These are phyloP conservation scores for Clunio marinus DNA, from an alignment of 2,888 invertebrate species.

Conservation along the genomic window DNA sequence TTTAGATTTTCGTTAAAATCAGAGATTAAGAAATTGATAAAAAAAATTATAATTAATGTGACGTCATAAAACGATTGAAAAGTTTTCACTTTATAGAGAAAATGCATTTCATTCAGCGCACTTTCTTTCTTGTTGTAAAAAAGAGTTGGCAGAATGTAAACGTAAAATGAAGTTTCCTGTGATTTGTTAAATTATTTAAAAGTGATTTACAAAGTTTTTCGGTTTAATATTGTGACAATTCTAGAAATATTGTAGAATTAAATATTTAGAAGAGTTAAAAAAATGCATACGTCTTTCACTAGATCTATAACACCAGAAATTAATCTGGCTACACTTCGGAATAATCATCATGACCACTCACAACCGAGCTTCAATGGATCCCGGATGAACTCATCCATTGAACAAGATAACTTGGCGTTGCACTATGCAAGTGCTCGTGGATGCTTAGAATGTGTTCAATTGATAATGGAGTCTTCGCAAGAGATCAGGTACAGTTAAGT, in stretches of 20 bases:
- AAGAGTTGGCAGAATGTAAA: not conserved
- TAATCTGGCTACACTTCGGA: constrained; percentile 18
- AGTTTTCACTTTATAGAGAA: constrained; percentile 18
- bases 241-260: no score
- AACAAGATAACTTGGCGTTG: constrained; percentile 62
- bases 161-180: no score
- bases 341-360: constrained; percentile 20
- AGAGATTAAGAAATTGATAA: not conserved
- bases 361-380: not conserved
- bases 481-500: constrained; percentile 64
- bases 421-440: constrained; percentile 86
- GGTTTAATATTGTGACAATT: no score
- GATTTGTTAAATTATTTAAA: no score
- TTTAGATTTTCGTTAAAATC: not conserved
- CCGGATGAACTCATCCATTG: constrained; percentile 17
- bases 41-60: not conserved
- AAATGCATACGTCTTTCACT: no score
- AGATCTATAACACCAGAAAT: not conserved
- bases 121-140: not conserved
- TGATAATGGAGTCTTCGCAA: constrained; percentile 71
- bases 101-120: not conserved
- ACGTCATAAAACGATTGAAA: not conserved
- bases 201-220: no score
- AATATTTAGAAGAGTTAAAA: no score
- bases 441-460: constrained; percentile 77